These are phyloP conservation scores for Aegotheles bennettii DNA, from an alignment of 2,113 vertebrate species.

Conservation along the genomic window DNA sequence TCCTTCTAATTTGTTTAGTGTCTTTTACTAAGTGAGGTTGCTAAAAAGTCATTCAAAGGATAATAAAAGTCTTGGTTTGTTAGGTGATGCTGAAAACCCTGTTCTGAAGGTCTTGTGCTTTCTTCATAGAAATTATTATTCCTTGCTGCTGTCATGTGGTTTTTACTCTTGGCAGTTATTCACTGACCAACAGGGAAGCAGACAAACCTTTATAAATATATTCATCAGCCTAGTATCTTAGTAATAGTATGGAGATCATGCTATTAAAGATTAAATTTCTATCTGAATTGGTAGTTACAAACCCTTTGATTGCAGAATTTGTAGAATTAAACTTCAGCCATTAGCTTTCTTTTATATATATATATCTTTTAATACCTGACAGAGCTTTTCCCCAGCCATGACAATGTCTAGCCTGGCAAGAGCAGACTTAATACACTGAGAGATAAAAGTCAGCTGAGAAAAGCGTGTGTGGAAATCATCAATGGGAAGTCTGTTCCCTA, in stretches of 20 bases:
- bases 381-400: constrained; percentile 2
- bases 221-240: not conserved
- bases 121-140: not conserved
- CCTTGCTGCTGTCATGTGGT: not conserved
- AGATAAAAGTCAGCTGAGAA: not conserved
- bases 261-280: not conserved
- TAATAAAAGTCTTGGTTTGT: not conserved
- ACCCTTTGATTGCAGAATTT: not conserved
- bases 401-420: not conserved
- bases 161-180: not conserved
- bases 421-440: constrained; percentile 10
- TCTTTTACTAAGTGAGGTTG: not conserved
- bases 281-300: not conserved
- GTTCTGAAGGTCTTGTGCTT: not conserved
- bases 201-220: not conserved
- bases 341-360: not conserved
- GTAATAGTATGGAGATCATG: not conserved
- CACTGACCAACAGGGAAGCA: not conserved
- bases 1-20: not conserved
- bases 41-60: not conserved
- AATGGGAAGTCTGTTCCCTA: not conserved
- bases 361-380: not conserved
- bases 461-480: not conserved
- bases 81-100: not conserved
- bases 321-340: not conserved